phyloP scores from a whole-genome alignment of 2,113 vertebrate genomes.

The Otocyon megalotis region DNA sequence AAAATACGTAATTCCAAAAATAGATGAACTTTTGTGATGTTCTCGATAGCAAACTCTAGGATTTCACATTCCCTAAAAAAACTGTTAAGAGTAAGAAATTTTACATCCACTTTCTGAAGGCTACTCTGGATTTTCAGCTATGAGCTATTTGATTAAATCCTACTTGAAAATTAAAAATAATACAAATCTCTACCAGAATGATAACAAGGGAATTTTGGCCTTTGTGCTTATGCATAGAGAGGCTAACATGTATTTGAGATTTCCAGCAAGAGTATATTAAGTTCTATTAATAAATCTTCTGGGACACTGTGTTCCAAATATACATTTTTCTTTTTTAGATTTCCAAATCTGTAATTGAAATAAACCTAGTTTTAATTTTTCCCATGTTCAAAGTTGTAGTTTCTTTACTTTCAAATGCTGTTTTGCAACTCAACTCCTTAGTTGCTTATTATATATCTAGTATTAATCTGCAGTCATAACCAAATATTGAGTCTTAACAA shows the following conservation, averaged over 20 bases:
- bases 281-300: slow-evolving; percentile 25
- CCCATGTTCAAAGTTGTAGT: slow-evolving; percentile 38
- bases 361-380: slow-evolving; percentile 68
- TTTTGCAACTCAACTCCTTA: background rate
- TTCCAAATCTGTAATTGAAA: slow-evolving; percentile 61
- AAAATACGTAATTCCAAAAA: background rate
- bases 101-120: background rate
- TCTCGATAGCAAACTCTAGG: background rate
- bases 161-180: slow-evolving; percentile 51
- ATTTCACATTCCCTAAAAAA: background rate
- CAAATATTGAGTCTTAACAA: slow-evolving; percentile 23
- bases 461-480: slow-evolving; percentile 39
- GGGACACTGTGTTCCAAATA: slow-evolving; percentile 25
- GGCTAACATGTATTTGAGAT: background rate
- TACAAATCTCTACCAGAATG: background rate
- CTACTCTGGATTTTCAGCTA: background rate
- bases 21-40: background rate
- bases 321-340: slow-evolving; percentile 58
- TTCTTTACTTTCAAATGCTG: slow-evolving; percentile 57
- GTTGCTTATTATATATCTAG: background rate
- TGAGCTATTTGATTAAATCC: background rate
- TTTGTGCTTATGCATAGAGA: background rate
- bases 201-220: slow-evolving; percentile 14
- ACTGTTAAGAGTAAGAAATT: background rate
- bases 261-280: background rate